phyloP scores from a whole-genome alignment of 2,113 vertebrate genomes.

The cat (Felis catus) region DNA sequence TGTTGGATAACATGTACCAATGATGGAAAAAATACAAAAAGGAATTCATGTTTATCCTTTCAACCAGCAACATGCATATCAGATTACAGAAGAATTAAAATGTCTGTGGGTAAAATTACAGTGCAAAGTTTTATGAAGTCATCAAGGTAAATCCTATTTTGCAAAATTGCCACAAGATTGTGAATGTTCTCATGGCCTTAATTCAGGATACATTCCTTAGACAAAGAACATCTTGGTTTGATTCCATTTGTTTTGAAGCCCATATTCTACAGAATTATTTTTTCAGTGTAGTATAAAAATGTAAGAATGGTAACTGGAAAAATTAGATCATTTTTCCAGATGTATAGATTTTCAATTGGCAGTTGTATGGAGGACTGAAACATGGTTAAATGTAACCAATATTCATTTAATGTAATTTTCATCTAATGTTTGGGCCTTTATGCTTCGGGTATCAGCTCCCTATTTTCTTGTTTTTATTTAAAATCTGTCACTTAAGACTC shows the following conservation, averaged over 20 bases:
- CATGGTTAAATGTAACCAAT: background rate
- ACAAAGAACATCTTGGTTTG: constrained; percentile 58
- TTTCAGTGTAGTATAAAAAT: background rate
- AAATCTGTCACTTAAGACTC: background rate
- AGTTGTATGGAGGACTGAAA: background rate
- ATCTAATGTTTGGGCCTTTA: background rate
- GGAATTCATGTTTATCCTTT: constrained; percentile 16
- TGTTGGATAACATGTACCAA: background rate
- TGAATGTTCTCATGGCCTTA: constrained; percentile 31
- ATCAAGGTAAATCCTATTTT: constrained; percentile 54
- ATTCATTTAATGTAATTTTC: background rate
- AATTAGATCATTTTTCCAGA: constrained; percentile 14
- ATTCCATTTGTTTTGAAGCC: constrained; percentile 48
- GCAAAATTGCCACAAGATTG: constrained; percentile 32
- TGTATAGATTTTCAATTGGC: background rate
- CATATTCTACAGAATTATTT: background rate
- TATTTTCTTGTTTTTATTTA: background rate
- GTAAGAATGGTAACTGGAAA: background rate
- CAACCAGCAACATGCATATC: constrained; percentile 33
- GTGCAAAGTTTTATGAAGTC: constrained; percentile 30
- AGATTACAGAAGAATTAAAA: constrained; percentile 32
- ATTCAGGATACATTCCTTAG: constrained; percentile 18
- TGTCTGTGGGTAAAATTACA: constrained; percentile 49
- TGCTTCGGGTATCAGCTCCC: background rate
- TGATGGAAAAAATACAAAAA: background rate